Conservation (phyloP, 1,140 invertebrate genomes). For the Maniola jurtina region DNA sequence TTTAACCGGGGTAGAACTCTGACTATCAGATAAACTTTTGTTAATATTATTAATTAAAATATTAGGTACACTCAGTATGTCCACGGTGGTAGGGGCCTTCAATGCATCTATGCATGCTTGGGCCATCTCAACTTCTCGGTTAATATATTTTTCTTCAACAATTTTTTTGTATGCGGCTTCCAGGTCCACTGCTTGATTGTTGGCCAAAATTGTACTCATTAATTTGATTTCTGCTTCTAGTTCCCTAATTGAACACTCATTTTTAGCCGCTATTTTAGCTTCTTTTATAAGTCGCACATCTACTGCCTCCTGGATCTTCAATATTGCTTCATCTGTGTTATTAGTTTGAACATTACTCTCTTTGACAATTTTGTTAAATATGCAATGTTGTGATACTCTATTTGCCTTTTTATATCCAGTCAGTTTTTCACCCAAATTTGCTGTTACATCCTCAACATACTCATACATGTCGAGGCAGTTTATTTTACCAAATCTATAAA, state of each 20-base stretch:
- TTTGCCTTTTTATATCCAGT: conserved; percentile 65
- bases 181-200: conserved; percentile 59
- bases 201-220: conserved; percentile 66
- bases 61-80: conserved; percentile 58
- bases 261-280: conserved; percentile 65
- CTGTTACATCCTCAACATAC: conserved; percentile 70
- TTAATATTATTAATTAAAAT: conserved; percentile 44
- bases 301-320: conserved; percentile 67
- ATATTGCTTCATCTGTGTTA: conserved; percentile 61
- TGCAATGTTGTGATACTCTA: conserved; percentile 50
- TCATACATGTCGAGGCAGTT: conserved; percentile 73
- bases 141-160: conserved; percentile 50
- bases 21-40: conserved; percentile 41
- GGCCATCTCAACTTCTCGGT: conserved; percentile 63
- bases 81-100: conserved; percentile 46
- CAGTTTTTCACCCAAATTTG: conserved; percentile 73
- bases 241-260: conserved; percentile 65
- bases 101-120: conserved; percentile 64
- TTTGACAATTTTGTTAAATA: conserved; percentile 66
- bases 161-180: conserved; percentile 52
- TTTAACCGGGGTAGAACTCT: conserved; percentile 39
- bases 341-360: conserved; percentile 66
- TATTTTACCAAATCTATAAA: conserved; percentile 78
- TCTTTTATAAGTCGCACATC: conserved; percentile 62
- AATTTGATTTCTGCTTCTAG: conserved; percentile 70